Percentiles rank a stretch among this genome's conserved stretches.
These are phyloP conservation scores for Psilopsiagon aymara DNA, from an alignment of 2,113 vertebrate genomes.

Conservation along the genomic window DNA sequence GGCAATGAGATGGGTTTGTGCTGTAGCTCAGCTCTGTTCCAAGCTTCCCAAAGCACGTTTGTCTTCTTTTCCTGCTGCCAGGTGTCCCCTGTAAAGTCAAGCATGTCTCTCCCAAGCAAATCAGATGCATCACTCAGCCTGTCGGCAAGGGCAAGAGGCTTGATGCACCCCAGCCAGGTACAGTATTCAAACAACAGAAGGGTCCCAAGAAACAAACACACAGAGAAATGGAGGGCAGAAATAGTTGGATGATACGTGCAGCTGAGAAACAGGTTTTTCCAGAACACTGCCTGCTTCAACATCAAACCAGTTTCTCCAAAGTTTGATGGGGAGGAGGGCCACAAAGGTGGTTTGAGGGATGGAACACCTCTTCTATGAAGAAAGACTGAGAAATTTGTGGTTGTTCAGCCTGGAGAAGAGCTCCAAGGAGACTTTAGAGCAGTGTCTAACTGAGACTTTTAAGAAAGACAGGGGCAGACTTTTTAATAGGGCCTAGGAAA, in stretches of 20 bases:
- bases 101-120: slow-evolving; percentile 53
- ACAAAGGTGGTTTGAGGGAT: neutral
- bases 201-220: neutral
- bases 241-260: fast-evolving
- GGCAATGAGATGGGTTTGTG: neutral
- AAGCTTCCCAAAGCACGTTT: neutral
- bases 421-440: fast-evolving
- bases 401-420: neutral
- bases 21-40: neutral
- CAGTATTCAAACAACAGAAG: neutral
- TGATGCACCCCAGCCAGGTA: slow-evolving; percentile 71
- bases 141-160: neutral
- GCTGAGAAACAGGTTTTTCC: neutral
- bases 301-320: neutral
- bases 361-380: fast-evolving
- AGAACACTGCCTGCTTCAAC: neutral
- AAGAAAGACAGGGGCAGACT: neutral
- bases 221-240: neutral
- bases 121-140: slow-evolving; percentile 66
- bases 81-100: slow-evolving; percentile 69
- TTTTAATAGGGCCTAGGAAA: neutral
- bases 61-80: neutral
- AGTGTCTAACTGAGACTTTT: neutral
- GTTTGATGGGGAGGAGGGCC: neutral
- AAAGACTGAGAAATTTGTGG: neutral